Evolutionary conservation across 2,797 vertebrate genomes (phyloP).

Genomic region (Fistularia commersonii): DNA sequence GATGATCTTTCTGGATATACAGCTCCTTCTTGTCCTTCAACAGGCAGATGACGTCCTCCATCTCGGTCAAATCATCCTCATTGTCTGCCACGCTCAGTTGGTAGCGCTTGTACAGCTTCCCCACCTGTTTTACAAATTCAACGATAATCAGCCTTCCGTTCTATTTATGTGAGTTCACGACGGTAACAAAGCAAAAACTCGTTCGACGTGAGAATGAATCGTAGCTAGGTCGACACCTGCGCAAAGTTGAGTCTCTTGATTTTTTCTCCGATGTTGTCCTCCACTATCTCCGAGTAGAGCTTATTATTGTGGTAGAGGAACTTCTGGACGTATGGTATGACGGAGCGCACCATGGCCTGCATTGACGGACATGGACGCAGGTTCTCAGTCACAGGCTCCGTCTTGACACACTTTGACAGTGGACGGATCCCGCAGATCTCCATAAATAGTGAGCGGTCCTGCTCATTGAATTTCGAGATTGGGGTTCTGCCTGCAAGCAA

Average conservation of each 20-base stretch:
- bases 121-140: slow-evolving; percentile 61
- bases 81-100: slow-evolving; percentile 57
- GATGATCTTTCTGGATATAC: slow-evolving; percentile 78
- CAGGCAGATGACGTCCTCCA: slow-evolving; percentile 73
- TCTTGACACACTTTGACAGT: slow-evolving; percentile 67
- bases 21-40: slow-evolving; percentile 73
- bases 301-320: slow-evolving; percentile 73
- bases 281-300: slow-evolving; percentile 64
- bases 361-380: slow-evolving; percentile 65
- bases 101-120: slow-evolving; percentile 76
- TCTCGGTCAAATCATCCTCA: slow-evolving; percentile 42
- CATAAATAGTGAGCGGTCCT: slow-evolving; percentile 67
- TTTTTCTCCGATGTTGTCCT: slow-evolving; percentile 55
- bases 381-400: slow-evolving; percentile 64
- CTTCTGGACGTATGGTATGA: slow-evolving; percentile 76
- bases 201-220: neutral
- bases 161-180: no score
- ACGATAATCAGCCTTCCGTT: neutral
- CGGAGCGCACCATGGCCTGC: slow-evolving; percentile 65
- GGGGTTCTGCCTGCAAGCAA: slow-evolving; percentile 4
- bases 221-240: slow-evolving; percentile 58
- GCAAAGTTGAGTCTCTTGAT: slow-evolving; percentile 63
- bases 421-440: slow-evolving; percentile 69
- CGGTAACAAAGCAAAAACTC: no score
- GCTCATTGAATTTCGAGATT: slow-evolving; percentile 54